These are phyloP conservation scores for Drosophila cognata DNA, from an alignment of 2,888 invertebrate genomes.

Conservation along the genomic window DNA sequence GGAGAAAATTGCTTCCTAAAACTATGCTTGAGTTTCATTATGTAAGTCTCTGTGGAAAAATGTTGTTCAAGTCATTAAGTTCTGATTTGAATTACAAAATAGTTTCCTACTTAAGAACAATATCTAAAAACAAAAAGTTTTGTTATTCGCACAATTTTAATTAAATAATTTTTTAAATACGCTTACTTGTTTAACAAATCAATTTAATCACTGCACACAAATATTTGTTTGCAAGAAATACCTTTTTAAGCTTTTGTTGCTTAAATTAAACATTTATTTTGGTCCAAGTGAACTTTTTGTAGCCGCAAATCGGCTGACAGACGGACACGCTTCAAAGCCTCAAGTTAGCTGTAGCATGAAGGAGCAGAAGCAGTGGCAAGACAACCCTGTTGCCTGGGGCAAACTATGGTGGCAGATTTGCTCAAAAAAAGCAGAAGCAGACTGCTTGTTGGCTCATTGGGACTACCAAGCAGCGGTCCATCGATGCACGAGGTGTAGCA, in stretches of 20 bases:
- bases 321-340: constrained; percentile 27
- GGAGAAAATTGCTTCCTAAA: not conserved
- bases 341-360: constrained; percentile 17
- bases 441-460: constrained; percentile 32
- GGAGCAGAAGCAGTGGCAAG: constrained; percentile 14
- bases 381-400: constrained; percentile 39
- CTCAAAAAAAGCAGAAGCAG: constrained; percentile 33
- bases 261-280: not conserved
- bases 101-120: not conserved
- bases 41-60: not conserved
- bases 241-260: not conserved
- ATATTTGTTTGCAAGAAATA: not conserved
- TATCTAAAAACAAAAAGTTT: not conserved
- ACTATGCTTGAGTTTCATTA: not conserved
- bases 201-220: not conserved
- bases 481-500: constrained; percentile 48
- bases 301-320: constrained; percentile 57
- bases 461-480: constrained; percentile 39
- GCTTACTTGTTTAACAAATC: not conserved
- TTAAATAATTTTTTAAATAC: not conserved
- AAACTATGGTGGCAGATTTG: constrained; percentile 49
- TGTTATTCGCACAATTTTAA: not conserved
- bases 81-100: not conserved
- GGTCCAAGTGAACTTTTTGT: constrained; percentile 49
- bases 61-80: not conserved